These are phyloP conservation scores for Empidonax alnorum DNA, from an alignment of 2,113 vertebrate genomes.

Conservation along the genomic window DNA sequence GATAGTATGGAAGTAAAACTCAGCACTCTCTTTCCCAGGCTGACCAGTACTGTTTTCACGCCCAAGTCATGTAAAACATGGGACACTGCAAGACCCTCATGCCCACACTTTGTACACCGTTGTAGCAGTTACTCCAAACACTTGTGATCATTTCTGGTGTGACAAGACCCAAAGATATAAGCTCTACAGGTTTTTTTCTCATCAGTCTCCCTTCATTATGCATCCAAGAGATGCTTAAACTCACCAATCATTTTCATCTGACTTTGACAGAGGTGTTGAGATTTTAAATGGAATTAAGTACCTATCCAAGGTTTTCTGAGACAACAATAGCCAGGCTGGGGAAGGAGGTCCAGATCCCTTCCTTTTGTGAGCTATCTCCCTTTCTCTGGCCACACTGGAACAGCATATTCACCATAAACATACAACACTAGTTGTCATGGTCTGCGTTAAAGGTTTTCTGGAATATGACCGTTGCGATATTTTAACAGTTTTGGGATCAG, in stretches of 20 bases:
- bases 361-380: background rate
- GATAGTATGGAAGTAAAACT: background rate
- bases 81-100: background rate
- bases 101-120: background rate
- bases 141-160: background rate
- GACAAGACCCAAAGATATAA: background rate
- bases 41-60: background rate
- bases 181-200: background rate
- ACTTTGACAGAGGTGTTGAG: background rate
- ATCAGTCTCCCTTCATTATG: background rate
- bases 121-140: background rate
- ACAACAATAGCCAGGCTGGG: background rate
- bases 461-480: background rate
- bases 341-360: background rate
- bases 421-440: background rate
- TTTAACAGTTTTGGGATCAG: background rate
- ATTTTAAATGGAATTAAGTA: background rate
- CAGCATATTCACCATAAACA: background rate
- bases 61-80: background rate
- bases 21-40: background rate
- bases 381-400: background rate
- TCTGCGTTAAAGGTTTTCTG: background rate
- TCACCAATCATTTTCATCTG: background rate
- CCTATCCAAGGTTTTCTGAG: background rate
- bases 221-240: background rate